Evolutionary conservation across 2,888 invertebrate genomes (phyloP).

Genomic region (Scaptomyza polygonia): DNA sequence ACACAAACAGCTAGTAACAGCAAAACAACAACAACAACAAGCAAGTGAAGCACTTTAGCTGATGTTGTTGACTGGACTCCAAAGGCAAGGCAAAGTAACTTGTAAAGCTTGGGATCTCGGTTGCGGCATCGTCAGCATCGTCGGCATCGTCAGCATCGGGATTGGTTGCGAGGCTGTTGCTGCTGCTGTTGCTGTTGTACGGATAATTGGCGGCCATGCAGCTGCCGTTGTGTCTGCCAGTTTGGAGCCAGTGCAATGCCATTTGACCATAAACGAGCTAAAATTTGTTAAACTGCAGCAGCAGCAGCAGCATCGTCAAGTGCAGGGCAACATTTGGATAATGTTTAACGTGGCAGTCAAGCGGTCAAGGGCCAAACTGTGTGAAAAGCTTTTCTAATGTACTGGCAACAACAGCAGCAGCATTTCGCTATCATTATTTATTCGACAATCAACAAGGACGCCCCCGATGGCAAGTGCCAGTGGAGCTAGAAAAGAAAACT

Average conservation of each 20-base stretch:
- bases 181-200: slow-evolving; percentile 57
- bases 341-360: slow-evolving; percentile 49
- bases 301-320: slow-evolving; percentile 58
- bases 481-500: slow-evolving; percentile 1
- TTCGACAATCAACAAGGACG: slow-evolving; percentile 54
- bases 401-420: slow-evolving; percentile 7
- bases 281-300: slow-evolving; percentile 76
- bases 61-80: slow-evolving; percentile 62
- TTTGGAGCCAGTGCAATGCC: slow-evolving; percentile 69
- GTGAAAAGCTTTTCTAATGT: slow-evolving; percentile 51
- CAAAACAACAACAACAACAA: slow-evolving; percentile 61
- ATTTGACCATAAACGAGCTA: slow-evolving; percentile 82
- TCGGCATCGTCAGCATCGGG: slow-evolving; percentile 25
- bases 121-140: slow-evolving; percentile 34
- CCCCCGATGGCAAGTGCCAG: slow-evolving; percentile 40
- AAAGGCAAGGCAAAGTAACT: slow-evolving; percentile 73
- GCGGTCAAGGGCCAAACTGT: slow-evolving; percentile 58
- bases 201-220: slow-evolving; percentile 78
- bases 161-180: slow-evolving; percentile 48
- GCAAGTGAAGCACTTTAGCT: slow-evolving; percentile 71
- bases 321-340: slow-evolving; percentile 69
- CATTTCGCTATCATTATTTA: slow-evolving; percentile 76
- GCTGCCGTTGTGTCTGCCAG: slow-evolving; percentile 75
- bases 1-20: slow-evolving; percentile 47
- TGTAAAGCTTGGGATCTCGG: slow-evolving; percentile 69